Evolutionary conservation across 2,113 vertebrate species (phyloP).

Genomic region (Thryonomys swinderianus): DNA sequence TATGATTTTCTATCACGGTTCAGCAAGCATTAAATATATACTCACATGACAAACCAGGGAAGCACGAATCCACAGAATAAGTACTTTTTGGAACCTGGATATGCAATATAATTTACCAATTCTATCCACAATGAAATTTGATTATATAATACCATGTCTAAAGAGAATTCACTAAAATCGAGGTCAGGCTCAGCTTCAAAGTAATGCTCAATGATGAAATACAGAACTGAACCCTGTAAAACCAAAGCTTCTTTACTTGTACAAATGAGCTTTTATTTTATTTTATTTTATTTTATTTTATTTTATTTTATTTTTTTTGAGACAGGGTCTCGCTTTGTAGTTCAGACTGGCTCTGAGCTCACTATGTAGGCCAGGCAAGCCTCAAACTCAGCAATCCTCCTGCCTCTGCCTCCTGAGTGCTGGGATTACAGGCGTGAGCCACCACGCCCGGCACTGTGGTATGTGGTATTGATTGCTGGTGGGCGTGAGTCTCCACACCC

Average conservation of each 20-base stretch:
- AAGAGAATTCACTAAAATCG: conserved; percentile 63
- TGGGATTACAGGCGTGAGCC: too few relatives aligned
- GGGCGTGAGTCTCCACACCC: too few relatives aligned
- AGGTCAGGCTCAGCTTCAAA: conserved; percentile 58
- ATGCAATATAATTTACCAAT: conserved; percentile 40
- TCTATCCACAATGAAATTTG: conserved; percentile 57
- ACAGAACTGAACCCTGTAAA: conserved; percentile 22
- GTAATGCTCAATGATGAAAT: conserved; percentile 44
- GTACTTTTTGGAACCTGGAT: conserved; percentile 38
- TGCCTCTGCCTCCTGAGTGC: too few relatives aligned
- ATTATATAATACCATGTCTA: conserved; percentile 33
- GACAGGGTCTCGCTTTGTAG: too few relatives aligned
- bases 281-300: too few relatives aligned
- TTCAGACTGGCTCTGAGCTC: too few relatives aligned
- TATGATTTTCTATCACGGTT: conserved; percentile 29
- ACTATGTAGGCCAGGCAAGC: too few relatives aligned
- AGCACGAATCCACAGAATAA: conserved; percentile 51
- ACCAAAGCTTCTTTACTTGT: conserved; percentile 67
- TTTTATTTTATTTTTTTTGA: too few relatives aligned
- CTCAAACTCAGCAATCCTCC: too few relatives aligned
- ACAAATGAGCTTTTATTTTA: conserved; percentile 69
- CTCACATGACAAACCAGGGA: conserved; percentile 50
- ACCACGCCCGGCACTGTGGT: too few relatives aligned
- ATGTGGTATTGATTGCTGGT: too few relatives aligned
- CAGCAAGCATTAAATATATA: conserved; percentile 17